These are phyloP conservation scores for Erpornis zantholeuca DNA, from an alignment of 2,113 vertebrate species.

Conservation along the genomic window DNA sequence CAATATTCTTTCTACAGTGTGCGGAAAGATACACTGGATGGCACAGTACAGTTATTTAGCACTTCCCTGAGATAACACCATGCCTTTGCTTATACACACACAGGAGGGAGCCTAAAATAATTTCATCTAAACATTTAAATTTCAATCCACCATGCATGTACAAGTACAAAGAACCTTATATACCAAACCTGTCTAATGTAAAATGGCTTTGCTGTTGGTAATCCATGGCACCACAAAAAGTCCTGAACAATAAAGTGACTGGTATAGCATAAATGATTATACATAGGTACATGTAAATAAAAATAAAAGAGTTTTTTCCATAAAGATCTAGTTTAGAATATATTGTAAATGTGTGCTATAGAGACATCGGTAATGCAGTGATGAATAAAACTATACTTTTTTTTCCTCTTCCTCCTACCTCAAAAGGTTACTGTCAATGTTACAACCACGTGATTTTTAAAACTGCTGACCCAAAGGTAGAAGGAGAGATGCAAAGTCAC, in stretches of 20 bases:
- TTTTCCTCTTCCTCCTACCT: neutral
- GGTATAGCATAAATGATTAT: neutral
- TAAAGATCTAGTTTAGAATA: neutral
- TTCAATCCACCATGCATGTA: neutral
- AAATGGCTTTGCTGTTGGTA: neutral
- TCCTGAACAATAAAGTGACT: neutral
- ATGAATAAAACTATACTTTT: neutral
- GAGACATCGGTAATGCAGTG: neutral
- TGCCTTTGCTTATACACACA: neutral
- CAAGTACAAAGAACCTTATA: neutral
- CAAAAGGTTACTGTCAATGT: constrained; percentile 26
- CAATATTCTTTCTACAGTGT: neutral
- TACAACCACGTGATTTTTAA: constrained; percentile 12
- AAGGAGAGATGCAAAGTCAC: constrained; percentile 68
- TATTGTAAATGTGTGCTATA: neutral
- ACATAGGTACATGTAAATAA: neutral
- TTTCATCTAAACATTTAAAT: neutral
- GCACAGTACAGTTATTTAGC: neutral
- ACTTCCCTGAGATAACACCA: neutral
- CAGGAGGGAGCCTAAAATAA: neutral
- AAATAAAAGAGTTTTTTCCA: neutral
- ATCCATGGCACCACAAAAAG: neutral
- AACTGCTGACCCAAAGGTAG: constrained; percentile 39
- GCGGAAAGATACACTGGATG: neutral
- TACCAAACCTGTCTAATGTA: neutral